phyloP scores from a whole-genome alignment of 2,113 vertebrate genomes.

The Hydropotes inermis region DNA sequence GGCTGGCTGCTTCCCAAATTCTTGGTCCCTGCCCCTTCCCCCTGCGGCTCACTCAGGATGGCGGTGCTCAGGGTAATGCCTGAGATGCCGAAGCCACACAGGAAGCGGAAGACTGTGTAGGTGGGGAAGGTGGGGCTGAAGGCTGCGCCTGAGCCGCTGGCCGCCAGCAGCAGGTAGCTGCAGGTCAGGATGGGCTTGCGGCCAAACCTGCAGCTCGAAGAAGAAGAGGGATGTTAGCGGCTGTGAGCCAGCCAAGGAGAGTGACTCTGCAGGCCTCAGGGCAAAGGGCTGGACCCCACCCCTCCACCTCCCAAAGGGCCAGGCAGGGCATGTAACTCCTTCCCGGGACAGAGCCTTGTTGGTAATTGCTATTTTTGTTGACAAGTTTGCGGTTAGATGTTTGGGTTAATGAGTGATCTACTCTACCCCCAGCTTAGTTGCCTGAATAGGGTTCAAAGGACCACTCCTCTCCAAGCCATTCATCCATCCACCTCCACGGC shows the following conservation, averaged over 20 bases:
- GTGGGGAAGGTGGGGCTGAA: conserved; percentile 82
- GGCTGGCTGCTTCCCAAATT: not conserved
- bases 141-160: conserved; percentile 81
- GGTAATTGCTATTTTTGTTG: conserved; percentile 54
- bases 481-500: rapidly evolving
- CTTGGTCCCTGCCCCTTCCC: not conserved
- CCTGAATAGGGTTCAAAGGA: conserved; percentile 36
- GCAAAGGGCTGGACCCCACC: not conserved
- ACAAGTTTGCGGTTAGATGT: conserved; percentile 12
- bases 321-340: not conserved
- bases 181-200: conserved; percentile 83
- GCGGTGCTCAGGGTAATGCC: conserved; percentile 84
- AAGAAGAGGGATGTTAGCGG: not conserved
- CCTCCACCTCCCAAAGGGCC: not conserved
- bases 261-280: conserved; percentile 49
- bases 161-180: conserved; percentile 83
- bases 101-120: conserved; percentile 85
- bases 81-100: conserved; percentile 85
- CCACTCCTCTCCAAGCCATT: not conserved
- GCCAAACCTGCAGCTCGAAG: conserved; percentile 82
- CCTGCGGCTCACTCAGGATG: conserved; percentile 83
- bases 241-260: not conserved
- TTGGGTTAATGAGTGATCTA: conserved; percentile 66
- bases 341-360: not conserved
- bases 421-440: not conserved